Percentiles rank a stretch among this genome's conserved stretches.
Conservation (phyloP, 2,113 vertebrate genomes). For the Anguilla rostrata region DNA sequence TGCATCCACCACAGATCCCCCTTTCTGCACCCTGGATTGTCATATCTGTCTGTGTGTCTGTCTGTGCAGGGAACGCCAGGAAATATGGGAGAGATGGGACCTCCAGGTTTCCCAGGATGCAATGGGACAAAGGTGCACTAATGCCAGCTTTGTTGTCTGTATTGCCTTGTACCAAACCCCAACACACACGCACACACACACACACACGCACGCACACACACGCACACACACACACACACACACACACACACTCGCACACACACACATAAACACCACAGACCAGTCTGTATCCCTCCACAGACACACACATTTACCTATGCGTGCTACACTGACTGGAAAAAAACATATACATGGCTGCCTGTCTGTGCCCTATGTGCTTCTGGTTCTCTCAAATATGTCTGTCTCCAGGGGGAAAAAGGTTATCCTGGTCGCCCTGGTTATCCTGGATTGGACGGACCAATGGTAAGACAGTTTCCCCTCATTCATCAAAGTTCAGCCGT, state of each 20-base stretch:
- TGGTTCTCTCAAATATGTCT: neutral
- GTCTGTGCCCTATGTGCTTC: neutral
- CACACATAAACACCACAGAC: neutral
- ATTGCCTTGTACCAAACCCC: neutral
- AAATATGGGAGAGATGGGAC: slow-evolving; percentile 49
- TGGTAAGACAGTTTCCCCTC: slow-evolving; percentile 1
- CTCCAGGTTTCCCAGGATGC: slow-evolving; percentile 49
- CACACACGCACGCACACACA: neutral
- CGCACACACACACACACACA: neutral
- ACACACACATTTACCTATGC: neutral
- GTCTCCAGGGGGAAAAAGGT: slow-evolving; percentile 14
- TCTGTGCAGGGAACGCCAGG: slow-evolving; percentile 56
- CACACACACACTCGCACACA: neutral
- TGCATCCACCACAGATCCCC: neutral
- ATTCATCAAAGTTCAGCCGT: neutral
- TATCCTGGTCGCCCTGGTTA: neutral
- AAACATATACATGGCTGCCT: neutral
- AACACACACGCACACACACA: neutral
- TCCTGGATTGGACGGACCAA: neutral
- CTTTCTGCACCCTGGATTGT: neutral
- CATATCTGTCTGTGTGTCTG: neutral
- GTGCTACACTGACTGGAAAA: neutral
- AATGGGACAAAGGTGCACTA: slow-evolving; percentile 56
- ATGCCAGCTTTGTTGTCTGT: neutral
- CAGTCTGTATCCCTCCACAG: neutral